Percentiles rank a stretch among this genome's conserved stretches.
phyloP scores from a whole-genome alignment of 2,113 vertebrate genomes.

The Grammomys dolichurus region DNA sequence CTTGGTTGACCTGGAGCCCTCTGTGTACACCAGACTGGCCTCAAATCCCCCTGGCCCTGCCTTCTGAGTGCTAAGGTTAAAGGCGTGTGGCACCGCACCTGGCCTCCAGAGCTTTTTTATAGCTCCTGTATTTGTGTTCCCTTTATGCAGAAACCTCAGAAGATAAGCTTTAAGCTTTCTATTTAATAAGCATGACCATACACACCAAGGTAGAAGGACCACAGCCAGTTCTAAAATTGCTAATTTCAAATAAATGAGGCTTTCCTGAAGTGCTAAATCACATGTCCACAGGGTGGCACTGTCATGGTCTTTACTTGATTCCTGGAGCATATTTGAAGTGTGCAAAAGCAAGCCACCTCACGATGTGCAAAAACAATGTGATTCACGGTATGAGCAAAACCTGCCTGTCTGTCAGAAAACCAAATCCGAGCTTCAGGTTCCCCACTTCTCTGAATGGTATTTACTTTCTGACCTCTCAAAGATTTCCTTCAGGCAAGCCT shows the following conservation, averaged over 20 bases:
- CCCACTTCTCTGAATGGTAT: not conserved
- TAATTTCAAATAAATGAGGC: slow-evolving; percentile 49
- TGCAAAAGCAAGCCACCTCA: not conserved
- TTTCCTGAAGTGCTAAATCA: slow-evolving; percentile 24
- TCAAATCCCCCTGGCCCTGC: not conserved
- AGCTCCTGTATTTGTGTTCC: not conserved
- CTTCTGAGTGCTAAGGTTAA: not conserved
- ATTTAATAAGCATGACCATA: slow-evolving; percentile 2
- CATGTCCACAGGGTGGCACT: slow-evolving; percentile 85
- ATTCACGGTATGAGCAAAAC: not conserved
- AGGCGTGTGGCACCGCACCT: not conserved
- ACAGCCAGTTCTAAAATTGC: not conserved
- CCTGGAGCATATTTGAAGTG: slow-evolving; percentile 24
- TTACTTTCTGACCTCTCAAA: slow-evolving; percentile 29
- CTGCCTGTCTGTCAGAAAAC: not conserved
- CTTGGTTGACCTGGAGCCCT: not conserved
- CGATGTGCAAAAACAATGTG: not conserved
- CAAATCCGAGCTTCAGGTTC: not conserved
- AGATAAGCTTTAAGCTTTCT: slow-evolving; percentile 14
- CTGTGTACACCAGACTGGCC: not conserved
- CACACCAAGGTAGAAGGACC: not conserved
- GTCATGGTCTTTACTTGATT: slow-evolving; percentile 64
- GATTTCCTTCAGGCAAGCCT: not conserved
- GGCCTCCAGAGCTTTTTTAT: slow-evolving; percentile 1
- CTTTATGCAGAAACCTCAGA: slow-evolving; percentile 38